Base-by-base conservation (phyloP, 2,113 vertebrate genomes). In the Ophthalmolycus amberensis region DNA sequence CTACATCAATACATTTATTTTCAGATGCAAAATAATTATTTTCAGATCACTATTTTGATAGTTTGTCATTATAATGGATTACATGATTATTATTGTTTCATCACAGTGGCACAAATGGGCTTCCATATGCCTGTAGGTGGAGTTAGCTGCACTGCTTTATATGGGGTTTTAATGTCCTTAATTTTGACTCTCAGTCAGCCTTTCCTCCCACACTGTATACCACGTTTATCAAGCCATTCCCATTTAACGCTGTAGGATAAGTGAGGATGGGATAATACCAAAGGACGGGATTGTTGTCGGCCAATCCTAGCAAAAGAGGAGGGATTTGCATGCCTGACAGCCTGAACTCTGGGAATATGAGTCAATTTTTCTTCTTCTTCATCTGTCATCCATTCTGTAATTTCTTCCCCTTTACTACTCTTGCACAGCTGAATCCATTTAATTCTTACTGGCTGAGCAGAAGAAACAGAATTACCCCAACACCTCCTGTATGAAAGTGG, bases 381-480 rank as follows among this genome's bases (percentile, higher is more conserved):
- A 32, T 14, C 16, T n/a, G 18, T 40, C 60, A 1, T 37, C 32
- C 63, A 37, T 64, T 12, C 6, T 70, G 20, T 63, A 12, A n/a
- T 68, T 67, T 69, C 59, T 48, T 59, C 64, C 60, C 34, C 62
- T 63, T 52, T 25, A 58, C 34, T 69, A 38, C 12, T 60, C 52
- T 48, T 81, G 60, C 54, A 68, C 69, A 71, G 72, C 71, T 89
- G 59, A 87, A 87, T 74, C 34, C 52, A 56, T 58, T 70, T 85
- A 9, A 60, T 66, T 82, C 16, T 66, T 25, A 69, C 46, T 70
- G 56, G 50, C 25, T 73, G 44, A 80, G n/a, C 40, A 81, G 25
- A 72, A 67, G 65, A 82, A 80, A 56, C 44, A 77, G 37, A 75
- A 42, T 56, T 58, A 58, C 29, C 4, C 29, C 14, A 54, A 32